A percentile compares a stretch with the other conserved stretches of the same genome.
Conservation (phyloP, 92 coral and sea anemone species). For the Palythoa grandiflora region DNA sequence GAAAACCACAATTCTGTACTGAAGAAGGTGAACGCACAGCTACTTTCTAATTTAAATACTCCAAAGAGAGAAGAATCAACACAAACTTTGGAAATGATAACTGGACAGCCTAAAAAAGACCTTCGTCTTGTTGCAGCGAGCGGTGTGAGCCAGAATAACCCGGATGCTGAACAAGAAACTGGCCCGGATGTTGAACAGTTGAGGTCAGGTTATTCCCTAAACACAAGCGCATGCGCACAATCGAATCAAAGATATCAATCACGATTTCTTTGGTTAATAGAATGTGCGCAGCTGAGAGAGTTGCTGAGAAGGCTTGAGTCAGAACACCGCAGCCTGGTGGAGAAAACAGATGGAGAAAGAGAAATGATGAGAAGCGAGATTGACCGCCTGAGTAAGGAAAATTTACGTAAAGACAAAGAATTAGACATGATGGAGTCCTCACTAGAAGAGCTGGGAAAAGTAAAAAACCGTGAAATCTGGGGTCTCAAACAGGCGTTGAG, state of each 20-base stretch:
- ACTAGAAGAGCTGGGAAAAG: no score
- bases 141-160: no score
- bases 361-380: constrained; percentile 8
- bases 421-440: no score
- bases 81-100: neutral
- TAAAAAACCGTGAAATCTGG: constrained; percentile 4
- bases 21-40: neutral
- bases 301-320: neutral
- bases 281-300: constrained; percentile 18
- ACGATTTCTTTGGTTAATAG: constrained; percentile 9
- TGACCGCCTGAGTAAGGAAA: neutral
- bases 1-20: neutral
- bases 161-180: neutral
- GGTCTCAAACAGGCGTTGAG: neutral
- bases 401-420: no score
- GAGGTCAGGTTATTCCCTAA: neutral
- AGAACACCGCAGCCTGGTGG: neutral
- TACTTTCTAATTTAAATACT: neutral
- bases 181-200: neutral
- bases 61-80: neutral
- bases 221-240: neutral
- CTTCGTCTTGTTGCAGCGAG: neutral
- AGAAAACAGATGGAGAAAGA: constrained; percentile 4
- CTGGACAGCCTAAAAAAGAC: neutral
- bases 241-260: constrained; percentile 15